phyloP scores from a whole-genome alignment of 2,113 vertebrate species.

The Mormoops blainvillei region DNA sequence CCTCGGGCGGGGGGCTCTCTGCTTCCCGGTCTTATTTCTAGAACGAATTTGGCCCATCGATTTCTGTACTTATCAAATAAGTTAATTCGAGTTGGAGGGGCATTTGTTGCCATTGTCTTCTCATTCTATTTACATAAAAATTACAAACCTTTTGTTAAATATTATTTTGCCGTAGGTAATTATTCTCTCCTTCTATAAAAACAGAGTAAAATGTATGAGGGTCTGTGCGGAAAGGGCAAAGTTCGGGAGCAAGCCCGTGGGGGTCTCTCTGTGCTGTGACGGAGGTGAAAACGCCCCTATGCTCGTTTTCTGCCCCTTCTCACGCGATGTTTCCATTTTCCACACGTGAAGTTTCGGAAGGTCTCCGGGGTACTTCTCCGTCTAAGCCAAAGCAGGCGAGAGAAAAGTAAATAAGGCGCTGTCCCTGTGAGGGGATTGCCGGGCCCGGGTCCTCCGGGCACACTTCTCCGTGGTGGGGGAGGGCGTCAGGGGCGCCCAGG shows the following conservation, averaged over 20 bases:
- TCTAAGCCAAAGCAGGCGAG: not conserved
- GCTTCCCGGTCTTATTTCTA: not conserved
- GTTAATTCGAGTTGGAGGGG: not conserved
- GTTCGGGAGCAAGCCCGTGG: not conserved
- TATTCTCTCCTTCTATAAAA: not conserved
- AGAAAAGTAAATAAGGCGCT: not conserved
- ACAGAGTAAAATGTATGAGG: not conserved
- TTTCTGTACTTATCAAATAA: not conserved
- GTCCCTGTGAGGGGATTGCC: not conserved
- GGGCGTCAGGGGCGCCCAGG: accelerated
- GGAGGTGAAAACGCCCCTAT: accelerated
- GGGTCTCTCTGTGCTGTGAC: not conserved
- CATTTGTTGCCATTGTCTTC: not conserved
- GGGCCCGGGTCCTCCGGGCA: accelerated
- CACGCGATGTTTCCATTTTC: not conserved
- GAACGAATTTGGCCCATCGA: not conserved
- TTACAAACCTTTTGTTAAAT: not conserved
- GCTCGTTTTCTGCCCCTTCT: not conserved
- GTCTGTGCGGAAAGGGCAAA: not conserved
- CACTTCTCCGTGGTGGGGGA: accelerated
- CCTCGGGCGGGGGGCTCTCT: too few relatives aligned
- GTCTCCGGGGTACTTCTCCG: not conserved
- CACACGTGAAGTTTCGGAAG: not conserved
- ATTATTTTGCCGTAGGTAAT: not conserved
- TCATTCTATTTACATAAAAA: not conserved